These are phyloP conservation scores for Panthera uncia DNA, from an alignment of 2,113 vertebrate genomes.

Conservation along the genomic window DNA sequence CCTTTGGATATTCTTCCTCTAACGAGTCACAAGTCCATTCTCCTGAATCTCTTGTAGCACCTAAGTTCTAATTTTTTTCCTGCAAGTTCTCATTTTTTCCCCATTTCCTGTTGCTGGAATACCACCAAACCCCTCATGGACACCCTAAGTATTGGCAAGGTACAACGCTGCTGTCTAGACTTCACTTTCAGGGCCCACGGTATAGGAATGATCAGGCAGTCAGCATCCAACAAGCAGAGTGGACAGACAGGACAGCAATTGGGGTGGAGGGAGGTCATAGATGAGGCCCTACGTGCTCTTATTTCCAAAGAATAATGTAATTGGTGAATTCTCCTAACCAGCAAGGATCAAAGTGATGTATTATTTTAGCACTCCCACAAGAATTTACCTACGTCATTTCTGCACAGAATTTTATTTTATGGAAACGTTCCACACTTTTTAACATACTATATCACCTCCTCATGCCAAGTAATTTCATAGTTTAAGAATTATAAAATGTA, in stretches of 20 bases:
- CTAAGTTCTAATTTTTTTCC: background rate
- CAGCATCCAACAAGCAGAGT: background rate
- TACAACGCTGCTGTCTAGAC: background rate
- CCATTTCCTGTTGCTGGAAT: background rate
- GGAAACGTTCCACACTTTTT: slow-evolving; percentile 34
- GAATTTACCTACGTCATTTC: slow-evolving; percentile 33
- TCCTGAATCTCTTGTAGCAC: background rate
- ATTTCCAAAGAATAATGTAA: background rate
- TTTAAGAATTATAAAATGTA: slow-evolving; percentile 54
- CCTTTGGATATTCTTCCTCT: background rate
- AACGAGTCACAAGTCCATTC: background rate
- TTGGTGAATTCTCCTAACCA: background rate
- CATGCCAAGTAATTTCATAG: slow-evolving; percentile 27
- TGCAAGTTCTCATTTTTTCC: background rate
- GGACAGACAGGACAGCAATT: background rate
- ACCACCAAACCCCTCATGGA: background rate
- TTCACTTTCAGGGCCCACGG: slow-evolving; percentile 5
- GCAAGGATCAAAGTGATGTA: background rate
- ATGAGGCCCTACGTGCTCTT: background rate
- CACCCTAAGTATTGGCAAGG: background rate
- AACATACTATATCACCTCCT: background rate
- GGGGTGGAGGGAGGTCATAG: background rate
- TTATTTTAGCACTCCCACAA: slow-evolving; percentile 42
- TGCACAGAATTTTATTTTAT: slow-evolving; percentile 52
- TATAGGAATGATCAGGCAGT: background rate